phyloP scores from a whole-genome alignment of 2,888 invertebrate genomes.

The Leptinotarsa rubiginosa region DNA sequence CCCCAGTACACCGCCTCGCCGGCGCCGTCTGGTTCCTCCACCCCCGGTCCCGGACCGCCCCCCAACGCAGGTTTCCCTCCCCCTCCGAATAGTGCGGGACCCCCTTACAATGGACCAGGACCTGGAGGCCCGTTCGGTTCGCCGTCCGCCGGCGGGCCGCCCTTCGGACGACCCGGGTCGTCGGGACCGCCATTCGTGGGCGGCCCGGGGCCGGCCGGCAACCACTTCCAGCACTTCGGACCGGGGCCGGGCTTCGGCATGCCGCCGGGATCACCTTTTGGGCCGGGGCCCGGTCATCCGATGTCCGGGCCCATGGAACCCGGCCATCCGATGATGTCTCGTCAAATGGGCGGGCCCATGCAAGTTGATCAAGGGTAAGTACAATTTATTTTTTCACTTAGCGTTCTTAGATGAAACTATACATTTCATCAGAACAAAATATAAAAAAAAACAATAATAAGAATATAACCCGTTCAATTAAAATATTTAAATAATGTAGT shows the following conservation, averaged over 20 bases:
- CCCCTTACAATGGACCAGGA: slow-evolving; percentile 68
- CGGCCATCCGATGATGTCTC: slow-evolving; percentile 68
- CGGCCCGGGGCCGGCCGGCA: slow-evolving; percentile 75
- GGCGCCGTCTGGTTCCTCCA: slow-evolving; percentile 84
- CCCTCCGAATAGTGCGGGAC: slow-evolving; percentile 71
- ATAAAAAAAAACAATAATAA: no score
- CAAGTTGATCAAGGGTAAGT: slow-evolving; percentile 85
- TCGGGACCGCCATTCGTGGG: slow-evolving; percentile 77
- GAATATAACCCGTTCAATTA: no score
- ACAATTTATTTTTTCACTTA: neutral
- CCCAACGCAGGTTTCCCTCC: slow-evolving; percentile 70
- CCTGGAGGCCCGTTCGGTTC: slow-evolving; percentile 76
- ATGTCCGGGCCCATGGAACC: slow-evolving; percentile 75
- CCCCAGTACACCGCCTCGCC: slow-evolving; percentile 90
- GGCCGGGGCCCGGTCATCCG: slow-evolving; percentile 74
- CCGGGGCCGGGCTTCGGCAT: slow-evolving; percentile 75
- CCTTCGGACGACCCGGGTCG: slow-evolving; percentile 75
- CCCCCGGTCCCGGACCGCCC: slow-evolving; percentile 75
- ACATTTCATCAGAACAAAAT: no score
- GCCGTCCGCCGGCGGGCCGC: slow-evolving; percentile 73
- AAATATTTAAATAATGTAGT: no score
- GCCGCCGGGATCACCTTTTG: slow-evolving; percentile 79
- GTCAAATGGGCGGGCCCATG: slow-evolving; percentile 77
- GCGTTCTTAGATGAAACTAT: neutral
- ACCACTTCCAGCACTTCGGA: slow-evolving; percentile 75